phyloP scores from a whole-genome alignment of 2,888 invertebrate species.

The Cataglyphis cursor region DNA sequence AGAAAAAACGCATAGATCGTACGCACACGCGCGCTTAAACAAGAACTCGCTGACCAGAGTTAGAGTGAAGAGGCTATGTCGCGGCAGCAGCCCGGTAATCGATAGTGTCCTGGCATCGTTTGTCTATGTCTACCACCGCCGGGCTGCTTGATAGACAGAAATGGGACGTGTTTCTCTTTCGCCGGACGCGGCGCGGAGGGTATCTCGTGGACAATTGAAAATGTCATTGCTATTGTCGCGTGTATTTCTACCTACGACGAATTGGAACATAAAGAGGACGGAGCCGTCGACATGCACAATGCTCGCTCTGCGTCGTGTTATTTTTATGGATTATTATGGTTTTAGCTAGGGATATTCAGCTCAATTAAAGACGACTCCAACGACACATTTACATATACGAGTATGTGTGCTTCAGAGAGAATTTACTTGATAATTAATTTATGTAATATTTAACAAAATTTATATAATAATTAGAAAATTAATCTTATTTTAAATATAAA shows the following conservation, averaged over 20 bases:
- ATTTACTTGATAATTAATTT: neutral
- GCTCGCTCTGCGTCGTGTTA: neutral
- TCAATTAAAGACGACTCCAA: neutral
- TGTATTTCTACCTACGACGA: conserved; percentile 40
- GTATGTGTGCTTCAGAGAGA: neutral
- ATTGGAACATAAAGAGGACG: conserved; percentile 54
- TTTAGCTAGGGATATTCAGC: neutral
- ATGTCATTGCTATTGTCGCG: conserved; percentile 55
- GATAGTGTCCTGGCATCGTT: conserved; percentile 78
- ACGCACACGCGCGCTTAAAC: neutral
- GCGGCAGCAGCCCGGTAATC: conserved; percentile 70
- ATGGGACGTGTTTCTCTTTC: conserved; percentile 76
- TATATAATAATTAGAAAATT: conserved; percentile 3
- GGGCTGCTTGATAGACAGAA: conserved; percentile 78
- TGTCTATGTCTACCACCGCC: conserved; percentile 69
- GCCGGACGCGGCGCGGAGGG: conserved; percentile 38
- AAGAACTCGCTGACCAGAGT: conserved; percentile 40
- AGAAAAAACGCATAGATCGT: neutral
- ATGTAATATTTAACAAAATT: neutral
- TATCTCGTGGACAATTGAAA: conserved; percentile 56
- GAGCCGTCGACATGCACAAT: conserved; percentile 18
- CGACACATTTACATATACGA: neutral
- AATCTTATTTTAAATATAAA: neutral
- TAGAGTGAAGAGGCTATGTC: conserved; percentile 58
- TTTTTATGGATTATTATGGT: neutral